phyloP scores from a whole-genome alignment of 2,888 invertebrate species.

The Esperia sulphurella region DNA sequence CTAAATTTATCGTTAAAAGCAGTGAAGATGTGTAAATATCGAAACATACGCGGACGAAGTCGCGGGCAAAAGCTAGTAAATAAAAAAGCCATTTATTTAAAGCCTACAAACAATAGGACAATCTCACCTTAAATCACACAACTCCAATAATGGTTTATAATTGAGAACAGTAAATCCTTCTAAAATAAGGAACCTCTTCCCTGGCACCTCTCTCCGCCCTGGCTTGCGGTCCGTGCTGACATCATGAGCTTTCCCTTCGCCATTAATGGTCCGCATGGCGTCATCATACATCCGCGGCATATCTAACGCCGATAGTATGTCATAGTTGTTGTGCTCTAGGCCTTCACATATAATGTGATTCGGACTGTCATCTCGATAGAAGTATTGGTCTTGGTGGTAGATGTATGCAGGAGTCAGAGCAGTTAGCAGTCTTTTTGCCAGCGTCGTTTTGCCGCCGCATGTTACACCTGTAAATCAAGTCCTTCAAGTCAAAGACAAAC shows the following conservation, averaged over 20 bases:
- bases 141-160: slow-evolving; percentile 81
- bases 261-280: background rate
- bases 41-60: too few species aligned
- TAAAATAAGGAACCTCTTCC: slow-evolving; percentile 80
- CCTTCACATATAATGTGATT: slow-evolving; percentile 64
- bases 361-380: slow-evolving; percentile 82
- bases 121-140: slow-evolving; percentile 81
- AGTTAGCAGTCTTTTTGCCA: slow-evolving; percentile 78
- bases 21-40: too few species aligned
- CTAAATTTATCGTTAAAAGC: too few species aligned
- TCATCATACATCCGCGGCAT: slow-evolving; percentile 81
- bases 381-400: slow-evolving; percentile 87
- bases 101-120: too few species aligned
- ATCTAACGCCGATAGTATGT: slow-evolving; percentile 84
- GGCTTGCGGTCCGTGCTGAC: background rate
- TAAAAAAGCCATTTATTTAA: too few species aligned
- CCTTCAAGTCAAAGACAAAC: too few species aligned
- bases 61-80: too few species aligned
- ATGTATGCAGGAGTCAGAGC: slow-evolving; percentile 67
- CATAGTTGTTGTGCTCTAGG: slow-evolving; percentile 86
- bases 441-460: slow-evolving; percentile 90
- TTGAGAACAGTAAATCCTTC: slow-evolving; percentile 90
- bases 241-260: background rate
- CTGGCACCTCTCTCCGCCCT: slow-evolving; percentile 17
- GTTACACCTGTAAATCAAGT: slow-evolving; percentile 78